A percentile compares a stretch with the other conserved stretches of the same genome.
phyloP scores from a whole-genome alignment of 2,113 vertebrate genomes.

The Stigmatopora argus region DNA sequence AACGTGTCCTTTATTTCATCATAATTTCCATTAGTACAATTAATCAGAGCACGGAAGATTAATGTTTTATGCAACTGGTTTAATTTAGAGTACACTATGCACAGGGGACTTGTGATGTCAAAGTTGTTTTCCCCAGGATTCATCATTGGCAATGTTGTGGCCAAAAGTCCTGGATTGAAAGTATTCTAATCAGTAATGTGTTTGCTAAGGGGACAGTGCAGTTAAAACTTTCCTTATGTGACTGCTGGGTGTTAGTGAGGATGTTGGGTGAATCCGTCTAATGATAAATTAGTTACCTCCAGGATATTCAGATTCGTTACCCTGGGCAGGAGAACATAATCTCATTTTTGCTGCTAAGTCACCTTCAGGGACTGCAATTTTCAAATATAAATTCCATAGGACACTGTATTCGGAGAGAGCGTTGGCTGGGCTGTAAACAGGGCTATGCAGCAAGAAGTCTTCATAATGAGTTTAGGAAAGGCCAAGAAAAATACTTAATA shows the following conservation, averaged over 20 bases:
- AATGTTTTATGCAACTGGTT: conserved; percentile 44
- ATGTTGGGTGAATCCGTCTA: conserved; percentile 52
- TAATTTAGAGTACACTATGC: conserved; percentile 48
- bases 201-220: conserved; percentile 44
- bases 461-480: conserved; percentile 39
- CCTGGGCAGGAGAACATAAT: conserved; percentile 71
- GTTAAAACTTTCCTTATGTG: conserved; percentile 65
- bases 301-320: conserved; percentile 65
- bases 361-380: conserved; percentile 68
- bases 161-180: conserved; percentile 43
- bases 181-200: conserved; percentile 61
- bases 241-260: conserved; percentile 50
- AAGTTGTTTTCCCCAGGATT: conserved; percentile 39
- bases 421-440: conserved; percentile 58
- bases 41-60: conserved; percentile 38
- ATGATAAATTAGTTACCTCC: conserved; percentile 70
- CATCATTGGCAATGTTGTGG: conserved; percentile 30
- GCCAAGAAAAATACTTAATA: background rate
- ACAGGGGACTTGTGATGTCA: conserved; percentile 52
- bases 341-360: conserved; percentile 72
- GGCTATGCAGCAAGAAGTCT: conserved; percentile 43
- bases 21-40: conserved; percentile 50
- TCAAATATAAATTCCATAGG: conserved; percentile 62
- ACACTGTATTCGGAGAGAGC: conserved; percentile 52
- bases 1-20: conserved; percentile 43